These are phyloP conservation scores for Xiphorhynchus elegans DNA, from an alignment of 2,113 vertebrate genomes.

Conservation along the genomic window DNA sequence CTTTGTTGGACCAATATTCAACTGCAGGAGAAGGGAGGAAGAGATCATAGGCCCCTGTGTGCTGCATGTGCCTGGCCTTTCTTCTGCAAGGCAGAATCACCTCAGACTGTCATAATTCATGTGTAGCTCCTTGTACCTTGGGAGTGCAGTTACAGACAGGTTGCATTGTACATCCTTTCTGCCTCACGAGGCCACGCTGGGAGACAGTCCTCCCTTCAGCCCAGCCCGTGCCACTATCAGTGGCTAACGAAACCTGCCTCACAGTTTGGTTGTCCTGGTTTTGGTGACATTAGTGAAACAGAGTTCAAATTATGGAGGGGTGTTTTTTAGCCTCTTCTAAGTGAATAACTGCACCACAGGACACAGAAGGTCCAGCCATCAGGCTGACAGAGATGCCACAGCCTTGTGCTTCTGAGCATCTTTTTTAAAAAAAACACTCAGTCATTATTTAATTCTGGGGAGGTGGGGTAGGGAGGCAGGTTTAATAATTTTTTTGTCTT, in stretches of 20 bases:
- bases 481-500: constrained; percentile 14
- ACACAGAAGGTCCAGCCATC: neutral
- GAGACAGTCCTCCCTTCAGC: neutral
- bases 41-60: rapidly evolving
- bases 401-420: neutral
- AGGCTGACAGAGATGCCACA: neutral
- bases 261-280: neutral
- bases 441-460: neutral
- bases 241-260: neutral
- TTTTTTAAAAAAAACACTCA: neutral
- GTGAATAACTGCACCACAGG: neutral
- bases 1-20: neutral
- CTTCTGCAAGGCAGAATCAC: neutral
- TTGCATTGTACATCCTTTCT: neutral
- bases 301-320: neutral
- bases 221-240: rapidly evolving
- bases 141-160: neutral
- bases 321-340: neutral
- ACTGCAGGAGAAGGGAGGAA: neutral
- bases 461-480: neutral
- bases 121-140: neutral
- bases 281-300: neutral
- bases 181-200: neutral
- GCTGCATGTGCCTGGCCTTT: neutral
- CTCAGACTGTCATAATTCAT: neutral